Conservation (phyloP, 1,140 invertebrate genomes). For the Drosophila sucinea region DNA sequence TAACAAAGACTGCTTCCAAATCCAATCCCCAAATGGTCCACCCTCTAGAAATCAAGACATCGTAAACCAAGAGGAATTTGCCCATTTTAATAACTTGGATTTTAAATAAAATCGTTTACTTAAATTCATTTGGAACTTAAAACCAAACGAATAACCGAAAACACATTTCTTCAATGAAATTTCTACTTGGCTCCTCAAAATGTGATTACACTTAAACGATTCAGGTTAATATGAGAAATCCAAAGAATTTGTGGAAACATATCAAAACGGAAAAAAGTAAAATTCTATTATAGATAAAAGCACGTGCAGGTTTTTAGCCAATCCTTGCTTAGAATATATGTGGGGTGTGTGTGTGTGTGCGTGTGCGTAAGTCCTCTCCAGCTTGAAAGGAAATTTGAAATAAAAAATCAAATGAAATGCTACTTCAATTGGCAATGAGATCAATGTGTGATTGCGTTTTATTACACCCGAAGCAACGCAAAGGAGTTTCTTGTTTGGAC, state of each 20-base stretch:
- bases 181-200: slow-evolving; percentile 10
- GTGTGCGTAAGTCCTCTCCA: background rate
- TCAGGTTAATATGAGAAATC: slow-evolving; percentile 15
- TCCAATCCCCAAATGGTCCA: too few relatives aligned
- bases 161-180: background rate
- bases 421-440: slow-evolving; percentile 50
- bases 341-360: too few relatives aligned
- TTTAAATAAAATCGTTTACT: too few relatives aligned
- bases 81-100: too few relatives aligned
- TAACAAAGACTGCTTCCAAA: too few relatives aligned
- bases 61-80: too few relatives aligned
- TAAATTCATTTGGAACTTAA: too few relatives aligned
- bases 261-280: slow-evolving; percentile 38
- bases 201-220: slow-evolving; percentile 31
- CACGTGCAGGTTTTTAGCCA: slow-evolving; percentile 21
- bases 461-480: slow-evolving; percentile 17
- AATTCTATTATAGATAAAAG: slow-evolving; percentile 54
- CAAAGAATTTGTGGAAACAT: slow-evolving; percentile 31
- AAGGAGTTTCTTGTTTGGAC: slow-evolving; percentile 45
- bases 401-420: slow-evolving; percentile 72
- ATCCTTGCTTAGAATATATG: slow-evolving; percentile 20
- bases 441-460: slow-evolving; percentile 48
- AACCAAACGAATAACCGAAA: background rate
- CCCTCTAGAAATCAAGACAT: too few relatives aligned
- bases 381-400: slow-evolving; percentile 32